A percentile compares a stretch with the other conserved stretches of the same genome.
These are phyloP conservation scores for Poliocrania exsul DNA, from an alignment of 2,797 vertebrate genomes.

Conservation along the genomic window DNA sequence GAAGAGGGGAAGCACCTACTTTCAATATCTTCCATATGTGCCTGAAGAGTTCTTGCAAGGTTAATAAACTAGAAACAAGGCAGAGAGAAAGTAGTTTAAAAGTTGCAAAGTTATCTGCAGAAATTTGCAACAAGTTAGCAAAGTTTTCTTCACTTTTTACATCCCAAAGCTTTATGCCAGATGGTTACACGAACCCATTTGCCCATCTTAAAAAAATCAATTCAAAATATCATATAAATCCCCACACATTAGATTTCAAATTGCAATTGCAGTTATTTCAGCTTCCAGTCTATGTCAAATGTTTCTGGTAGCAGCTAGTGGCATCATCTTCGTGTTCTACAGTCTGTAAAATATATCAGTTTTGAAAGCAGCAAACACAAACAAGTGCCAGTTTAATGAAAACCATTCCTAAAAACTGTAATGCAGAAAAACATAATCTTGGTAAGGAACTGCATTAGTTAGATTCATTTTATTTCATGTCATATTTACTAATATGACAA, in stretches of 20 bases:
- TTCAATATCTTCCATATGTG: conserved; percentile 99
- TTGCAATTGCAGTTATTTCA: background rate
- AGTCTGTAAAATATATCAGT: background rate
- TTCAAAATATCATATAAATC: conserved; percentile 11
- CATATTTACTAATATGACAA: background rate
- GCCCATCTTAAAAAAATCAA: conserved; percentile 16
- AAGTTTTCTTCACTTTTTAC: conserved; percentile 58
- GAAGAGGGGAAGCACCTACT: conserved; percentile 85
- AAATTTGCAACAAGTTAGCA: conserved; percentile 68
- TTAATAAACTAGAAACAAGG: conserved; percentile 96
- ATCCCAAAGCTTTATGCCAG: background rate
- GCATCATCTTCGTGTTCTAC: background rate
- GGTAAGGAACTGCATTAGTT: background rate
- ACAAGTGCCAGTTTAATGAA: background rate
- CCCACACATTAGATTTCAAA: background rate
- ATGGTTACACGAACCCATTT: conserved; percentile 10
- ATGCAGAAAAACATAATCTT: background rate
- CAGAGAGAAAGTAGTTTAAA: conserved; percentile 83
- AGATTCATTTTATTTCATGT: background rate
- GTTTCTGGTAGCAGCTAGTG: background rate
- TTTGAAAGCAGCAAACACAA: background rate
- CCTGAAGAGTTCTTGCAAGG: conserved; percentile 98
- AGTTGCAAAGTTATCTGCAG: conserved; percentile 74
- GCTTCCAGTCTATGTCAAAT: background rate
- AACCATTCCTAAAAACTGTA: background rate